Conservation (phyloP, 2,797 vertebrate genomes). For the Netta rufina region DNA sequence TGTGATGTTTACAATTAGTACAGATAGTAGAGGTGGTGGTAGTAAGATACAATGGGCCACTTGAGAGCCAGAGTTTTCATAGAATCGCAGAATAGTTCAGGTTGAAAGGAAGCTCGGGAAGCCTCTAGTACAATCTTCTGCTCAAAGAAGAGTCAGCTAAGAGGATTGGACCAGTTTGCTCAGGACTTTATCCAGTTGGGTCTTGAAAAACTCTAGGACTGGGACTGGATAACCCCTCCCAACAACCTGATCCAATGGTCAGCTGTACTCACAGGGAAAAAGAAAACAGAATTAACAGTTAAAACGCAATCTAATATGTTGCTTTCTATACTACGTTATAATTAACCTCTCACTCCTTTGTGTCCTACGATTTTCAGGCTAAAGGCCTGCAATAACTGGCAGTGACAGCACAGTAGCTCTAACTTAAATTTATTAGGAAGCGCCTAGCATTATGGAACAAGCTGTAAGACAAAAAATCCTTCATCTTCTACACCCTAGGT, state of each 20-base stretch:
- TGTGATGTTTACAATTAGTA: accelerated
- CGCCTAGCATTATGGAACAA: too few relatives aligned
- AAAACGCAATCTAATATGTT: too few relatives aligned
- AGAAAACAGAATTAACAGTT: neutral
- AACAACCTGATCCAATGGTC: neutral
- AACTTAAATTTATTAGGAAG: neutral
- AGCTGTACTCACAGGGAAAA: neutral
- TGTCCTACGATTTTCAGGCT: neutral
- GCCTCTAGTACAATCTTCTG: neutral
- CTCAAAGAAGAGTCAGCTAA: neutral
- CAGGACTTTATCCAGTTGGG: neutral
- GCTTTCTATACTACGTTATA: neutral
- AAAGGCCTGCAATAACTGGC: neutral
- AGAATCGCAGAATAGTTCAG: neutral
- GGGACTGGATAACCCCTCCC: neutral
- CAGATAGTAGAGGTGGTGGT: neutral
- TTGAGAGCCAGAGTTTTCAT: accelerated
- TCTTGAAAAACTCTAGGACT: neutral
- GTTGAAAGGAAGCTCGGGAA: neutral
- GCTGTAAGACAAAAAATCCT: neutral
- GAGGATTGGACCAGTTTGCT: neutral
- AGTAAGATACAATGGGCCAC: accelerated
- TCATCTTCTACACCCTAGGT: neutral
- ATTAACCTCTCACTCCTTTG: too few relatives aligned
- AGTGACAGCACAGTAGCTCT: neutral